phyloP scores from a whole-genome alignment of 2,888 invertebrate species.

The Ctena decussata region DNA sequence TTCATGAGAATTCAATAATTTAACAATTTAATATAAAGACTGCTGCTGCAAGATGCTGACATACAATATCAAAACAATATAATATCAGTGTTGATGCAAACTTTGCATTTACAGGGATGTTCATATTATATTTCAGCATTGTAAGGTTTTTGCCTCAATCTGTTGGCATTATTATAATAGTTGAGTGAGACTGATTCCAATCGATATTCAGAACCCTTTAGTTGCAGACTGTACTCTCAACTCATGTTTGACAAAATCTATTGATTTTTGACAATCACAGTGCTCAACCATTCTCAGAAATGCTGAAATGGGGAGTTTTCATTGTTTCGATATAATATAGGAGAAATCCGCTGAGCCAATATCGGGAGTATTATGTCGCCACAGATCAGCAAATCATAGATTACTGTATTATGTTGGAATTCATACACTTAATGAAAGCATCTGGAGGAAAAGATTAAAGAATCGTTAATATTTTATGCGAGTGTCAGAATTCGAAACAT shows the following conservation, averaged over 20 bases:
- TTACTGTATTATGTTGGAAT: neutral
- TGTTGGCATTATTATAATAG: too few species aligned
- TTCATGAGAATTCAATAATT: too few species aligned
- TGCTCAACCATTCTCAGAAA: neutral
- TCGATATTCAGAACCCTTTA: slow-evolving; percentile 10
- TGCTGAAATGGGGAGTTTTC: slow-evolving; percentile 12
- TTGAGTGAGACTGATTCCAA: neutral
- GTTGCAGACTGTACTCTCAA: neutral
- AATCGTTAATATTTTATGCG: neutral
- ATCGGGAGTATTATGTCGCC: neutral
- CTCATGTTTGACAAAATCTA: slow-evolving; percentile 51
- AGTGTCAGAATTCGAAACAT: neutral
- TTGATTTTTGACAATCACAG: slow-evolving; percentile 52
- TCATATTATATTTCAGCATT: too few species aligned
- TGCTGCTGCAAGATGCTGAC: too few species aligned
- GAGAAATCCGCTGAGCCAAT: neutral
- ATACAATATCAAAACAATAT: too few species aligned
- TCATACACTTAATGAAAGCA: neutral
- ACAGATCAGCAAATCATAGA: neutral
- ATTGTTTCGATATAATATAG: neutral
- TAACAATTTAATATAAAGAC: too few species aligned
- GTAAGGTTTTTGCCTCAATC: too few species aligned
- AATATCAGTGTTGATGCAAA: too few species aligned
- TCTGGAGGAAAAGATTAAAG: neutral
- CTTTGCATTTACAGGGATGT: too few species aligned